Evolutionary conservation across 2,888 invertebrate genomes (phyloP).

Genomic region (Ceriagrion tenellum): DNA sequence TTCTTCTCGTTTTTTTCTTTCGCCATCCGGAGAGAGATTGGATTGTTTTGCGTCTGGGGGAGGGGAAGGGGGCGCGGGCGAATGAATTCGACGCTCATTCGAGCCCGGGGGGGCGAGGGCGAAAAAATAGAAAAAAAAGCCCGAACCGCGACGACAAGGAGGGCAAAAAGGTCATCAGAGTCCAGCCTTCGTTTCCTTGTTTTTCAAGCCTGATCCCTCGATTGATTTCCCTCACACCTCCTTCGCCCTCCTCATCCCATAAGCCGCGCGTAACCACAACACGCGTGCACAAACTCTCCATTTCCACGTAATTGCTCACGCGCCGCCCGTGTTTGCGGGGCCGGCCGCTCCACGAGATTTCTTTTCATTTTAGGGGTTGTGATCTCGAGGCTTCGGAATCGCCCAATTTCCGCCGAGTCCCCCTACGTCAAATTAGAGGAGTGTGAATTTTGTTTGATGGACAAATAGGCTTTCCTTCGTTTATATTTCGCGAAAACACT

Average conservation of each 20-base stretch:
- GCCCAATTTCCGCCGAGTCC: conserved; percentile 16
- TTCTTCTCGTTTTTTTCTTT: background rate
- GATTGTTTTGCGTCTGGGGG: background rate
- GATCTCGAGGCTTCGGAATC: conserved; percentile 42
- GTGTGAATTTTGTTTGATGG: conserved; percentile 1
- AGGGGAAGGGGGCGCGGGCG: no score
- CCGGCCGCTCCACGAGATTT: conserved; percentile 29
- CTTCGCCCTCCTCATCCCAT: background rate
- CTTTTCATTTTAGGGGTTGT: conserved; percentile 41
- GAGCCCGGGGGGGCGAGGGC: background rate
- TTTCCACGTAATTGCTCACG: background rate
- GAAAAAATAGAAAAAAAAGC: background rate
- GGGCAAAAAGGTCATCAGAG: background rate
- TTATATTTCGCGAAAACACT: conserved; percentile 28
- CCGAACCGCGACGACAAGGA: background rate
- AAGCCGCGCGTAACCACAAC: conserved; percentile 28
- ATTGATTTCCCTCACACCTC: conserved; percentile 11
- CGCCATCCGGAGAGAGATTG: background rate
- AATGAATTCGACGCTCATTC: conserved; percentile 21
- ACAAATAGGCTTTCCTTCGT: conserved; percentile 48
- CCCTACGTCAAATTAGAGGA: conserved; percentile 46
- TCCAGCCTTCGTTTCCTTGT: background rate
- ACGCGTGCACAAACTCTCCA: conserved; percentile 34
- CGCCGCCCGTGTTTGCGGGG: background rate
- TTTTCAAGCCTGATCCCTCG: background rate